Base-by-base conservation (phyloP, 2,888 invertebrate species). In the Camptogramma bilineatum region DNA sequence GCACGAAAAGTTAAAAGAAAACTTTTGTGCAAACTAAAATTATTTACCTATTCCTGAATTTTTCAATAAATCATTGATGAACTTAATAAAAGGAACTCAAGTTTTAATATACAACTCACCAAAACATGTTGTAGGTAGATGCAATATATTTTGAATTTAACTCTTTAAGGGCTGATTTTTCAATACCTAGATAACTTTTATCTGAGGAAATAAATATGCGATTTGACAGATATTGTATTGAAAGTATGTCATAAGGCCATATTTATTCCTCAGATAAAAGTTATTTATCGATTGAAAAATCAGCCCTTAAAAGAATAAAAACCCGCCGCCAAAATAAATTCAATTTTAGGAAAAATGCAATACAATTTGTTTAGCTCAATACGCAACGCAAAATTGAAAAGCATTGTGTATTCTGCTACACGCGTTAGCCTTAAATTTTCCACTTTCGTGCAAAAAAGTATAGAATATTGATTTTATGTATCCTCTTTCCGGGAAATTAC, bases 321-420 rank as follows among this genome's bases (percentile, higher is more conserved):
- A 39, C 34, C 34, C 34, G 13, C 34, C 70, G 67, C 68, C 62
- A 54, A 54, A 64, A 61, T 71, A 61, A 73, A 58, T 63, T 68
- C 60, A 66, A 69, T 64, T 62, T 52, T 48, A 18, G 56, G 52
- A 72, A 72, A 73, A 53, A 67, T 62, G 51, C 68, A 66, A 63
- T 62, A 60, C 69, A 62, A 66, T 73, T 55, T 61, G 62, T 68
- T 68, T 67, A 58, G 21, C 44, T 47, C 62, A 59, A 63, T 56
- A 68, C 66, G 54, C 39, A 66, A 61, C 60, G 64, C 52, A 69
- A 72, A 68, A 71, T 71, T 74, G 69, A 56, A 71, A 73, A 66
- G 67, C 73, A 79, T 82, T 79, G 60, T 70, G 75, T 70, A 81
- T 81, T 79, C 81, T 64, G 58, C 68, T 64, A 65, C 67, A 73